Conservation (phyloP, 2,797 vertebrate species). For the Pachyuromys duprasi region DNA sequence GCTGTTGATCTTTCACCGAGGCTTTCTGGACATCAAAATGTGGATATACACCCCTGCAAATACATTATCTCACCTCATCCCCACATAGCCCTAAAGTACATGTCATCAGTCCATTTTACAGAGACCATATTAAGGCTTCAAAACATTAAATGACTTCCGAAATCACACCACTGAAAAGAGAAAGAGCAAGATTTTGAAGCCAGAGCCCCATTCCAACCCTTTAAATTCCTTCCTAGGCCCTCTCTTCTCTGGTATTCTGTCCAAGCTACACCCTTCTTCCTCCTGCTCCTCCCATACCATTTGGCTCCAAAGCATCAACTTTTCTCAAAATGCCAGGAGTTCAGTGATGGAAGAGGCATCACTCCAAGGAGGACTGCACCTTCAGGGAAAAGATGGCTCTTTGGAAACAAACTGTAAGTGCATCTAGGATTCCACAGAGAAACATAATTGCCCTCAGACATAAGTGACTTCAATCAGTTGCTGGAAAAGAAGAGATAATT, state of each 20-base stretch:
- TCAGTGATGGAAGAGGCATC: not conserved
- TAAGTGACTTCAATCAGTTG: not conserved
- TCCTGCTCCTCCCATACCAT: not conserved
- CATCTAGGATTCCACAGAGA: not conserved
- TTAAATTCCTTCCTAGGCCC: not conserved
- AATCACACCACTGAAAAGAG: not conserved
- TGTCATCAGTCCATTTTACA: not conserved
- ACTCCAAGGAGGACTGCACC: not conserved
- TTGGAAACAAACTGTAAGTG: not conserved
- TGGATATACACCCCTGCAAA: not conserved
- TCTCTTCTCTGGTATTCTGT: not conserved
- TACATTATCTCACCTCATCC: not conserved
- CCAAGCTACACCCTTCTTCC: not conserved
- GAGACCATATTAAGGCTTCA: not conserved
- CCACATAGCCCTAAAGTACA: not conserved
- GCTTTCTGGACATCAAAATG: not conserved
- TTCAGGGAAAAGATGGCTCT: not conserved
- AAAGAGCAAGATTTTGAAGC: not conserved
- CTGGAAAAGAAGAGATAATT: not conserved
- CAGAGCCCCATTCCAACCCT: not conserved
- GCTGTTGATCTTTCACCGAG: not conserved
- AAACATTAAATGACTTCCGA: not conserved
- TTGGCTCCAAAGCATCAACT: not conserved
- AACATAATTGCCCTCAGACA: not conserved
- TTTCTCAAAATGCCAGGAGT: not conserved